These are phyloP conservation scores for Lacanobia wlatinum DNA, from an alignment of 2,888 invertebrate genomes.

Conservation along the genomic window DNA sequence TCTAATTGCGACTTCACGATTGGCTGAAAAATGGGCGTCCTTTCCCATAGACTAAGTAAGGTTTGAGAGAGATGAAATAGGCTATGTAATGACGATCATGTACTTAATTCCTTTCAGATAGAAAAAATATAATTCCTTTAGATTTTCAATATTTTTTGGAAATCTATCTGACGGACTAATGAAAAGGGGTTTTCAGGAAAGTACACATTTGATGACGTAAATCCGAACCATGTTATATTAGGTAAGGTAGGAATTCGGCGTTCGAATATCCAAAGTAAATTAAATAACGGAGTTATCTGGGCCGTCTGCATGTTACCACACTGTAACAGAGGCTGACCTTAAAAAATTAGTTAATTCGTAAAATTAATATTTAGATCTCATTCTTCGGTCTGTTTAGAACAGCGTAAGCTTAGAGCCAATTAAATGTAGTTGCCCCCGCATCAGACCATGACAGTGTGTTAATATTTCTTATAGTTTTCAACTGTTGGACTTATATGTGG, in stretches of 20 bases:
- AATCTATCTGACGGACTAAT: no score
- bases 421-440: slow-evolving; percentile 72
- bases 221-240: no score
- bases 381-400: slow-evolving; percentile 77
- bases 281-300: slow-evolving; percentile 54
- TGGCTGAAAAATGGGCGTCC: not conserved
- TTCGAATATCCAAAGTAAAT: slow-evolving; percentile 27
- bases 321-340: slow-evolving; percentile 50
- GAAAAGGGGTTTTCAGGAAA: no score
- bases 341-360: slow-evolving; percentile 58
- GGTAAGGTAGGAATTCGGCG: not conserved
- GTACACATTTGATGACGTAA: no score
- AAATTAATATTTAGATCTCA: slow-evolving; percentile 64
- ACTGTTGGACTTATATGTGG: slow-evolving; percentile 6
- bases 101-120: not conserved
- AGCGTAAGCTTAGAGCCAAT: slow-evolving; percentile 70
- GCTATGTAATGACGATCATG: not conserved
- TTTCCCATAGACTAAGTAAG: not conserved
- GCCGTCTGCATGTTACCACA: slow-evolving; percentile 38
- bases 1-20: not conserved
- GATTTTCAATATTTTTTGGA: no score
- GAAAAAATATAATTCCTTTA: no score
- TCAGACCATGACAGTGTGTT: slow-evolving; percentile 69
- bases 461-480: slow-evolving; percentile 50
- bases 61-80: not conserved